These are phyloP conservation scores for Siderastrea radians DNA, from an alignment of 92 coral and sea anemone genomes.

Conservation along the genomic window DNA sequence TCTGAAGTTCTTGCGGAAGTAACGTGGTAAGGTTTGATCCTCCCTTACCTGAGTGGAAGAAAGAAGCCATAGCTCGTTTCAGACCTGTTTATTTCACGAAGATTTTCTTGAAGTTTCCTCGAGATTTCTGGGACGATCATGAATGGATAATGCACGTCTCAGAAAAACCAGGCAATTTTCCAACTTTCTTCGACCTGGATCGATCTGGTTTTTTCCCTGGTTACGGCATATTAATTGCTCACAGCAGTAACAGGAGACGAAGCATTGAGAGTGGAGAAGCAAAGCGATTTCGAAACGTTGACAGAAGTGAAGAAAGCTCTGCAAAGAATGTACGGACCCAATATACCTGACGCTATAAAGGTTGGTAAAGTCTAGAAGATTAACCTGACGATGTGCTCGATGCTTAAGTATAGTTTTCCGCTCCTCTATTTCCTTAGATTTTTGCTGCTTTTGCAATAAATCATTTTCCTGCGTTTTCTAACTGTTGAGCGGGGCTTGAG, in stretches of 20 bases:
- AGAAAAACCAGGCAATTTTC: slow-evolving; percentile 1
- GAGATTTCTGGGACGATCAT: slow-evolving; percentile 19
- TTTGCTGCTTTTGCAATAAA: too few species aligned
- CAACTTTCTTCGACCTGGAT: slow-evolving; percentile 6
- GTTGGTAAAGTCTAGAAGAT: too few species aligned
- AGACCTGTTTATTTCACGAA: slow-evolving; percentile 7
- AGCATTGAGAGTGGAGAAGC: slow-evolving; percentile 5
- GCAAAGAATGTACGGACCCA: slow-evolving; percentile 20
- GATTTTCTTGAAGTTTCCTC: slow-evolving; percentile 19
- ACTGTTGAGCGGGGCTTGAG: too few species aligned
- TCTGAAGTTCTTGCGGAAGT: slow-evolving; percentile 19
- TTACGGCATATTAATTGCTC: not conserved
- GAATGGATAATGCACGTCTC: slow-evolving; percentile 11
- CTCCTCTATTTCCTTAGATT: too few species aligned
- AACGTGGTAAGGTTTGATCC: slow-evolving; percentile 18
- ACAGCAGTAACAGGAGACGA: slow-evolving; percentile 16
- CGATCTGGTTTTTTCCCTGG: slow-evolving; percentile 10
- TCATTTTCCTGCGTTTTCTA: too few species aligned
- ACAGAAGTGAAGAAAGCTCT: slow-evolving; percentile 19
- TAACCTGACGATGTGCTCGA: too few species aligned
- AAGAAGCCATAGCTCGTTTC: slow-evolving; percentile 35
- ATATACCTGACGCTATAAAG: slow-evolving; percentile 15
- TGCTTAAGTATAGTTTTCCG: too few species aligned
- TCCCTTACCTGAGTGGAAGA: slow-evolving; percentile 35
- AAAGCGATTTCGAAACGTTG: slow-evolving; percentile 24